Evolutionary conservation across 2,797 vertebrate species (phyloP), one percentile per base, ranked within the genome.

Genomic region (Cossypha niveicapilla): DNA sequence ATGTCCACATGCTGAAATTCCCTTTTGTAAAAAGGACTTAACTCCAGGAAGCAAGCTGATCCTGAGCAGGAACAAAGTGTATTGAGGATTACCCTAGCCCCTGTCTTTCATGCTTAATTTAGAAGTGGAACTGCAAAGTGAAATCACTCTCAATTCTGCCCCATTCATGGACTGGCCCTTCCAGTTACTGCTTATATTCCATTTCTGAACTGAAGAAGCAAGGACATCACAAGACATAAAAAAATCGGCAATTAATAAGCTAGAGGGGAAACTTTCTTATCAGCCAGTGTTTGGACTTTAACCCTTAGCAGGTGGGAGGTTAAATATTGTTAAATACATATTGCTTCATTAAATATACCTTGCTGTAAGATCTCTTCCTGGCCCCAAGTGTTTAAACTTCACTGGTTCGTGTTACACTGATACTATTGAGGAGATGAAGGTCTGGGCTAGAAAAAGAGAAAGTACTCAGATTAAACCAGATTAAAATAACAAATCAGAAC

Each of bases 391-490:
- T 63, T 88, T 50, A 39, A 83, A 88, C 71, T 90, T 90, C 56
- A 62, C 18, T 63, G 28, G 28, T 84, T 93, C 42, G 34, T 30
- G 24, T 79, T 82, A 51, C 34, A 67, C 61, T 17, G 32, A 54
- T 44, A 70, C 37, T 63, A 48, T 21, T 39, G 34, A 85, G 51
- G 74, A 84, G 86, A 44, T 53, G n/a, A 56, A 62, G 8, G n/a
- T 53, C 63, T 76, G 60, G 66, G 58, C 41, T 81, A 82, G 84
- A 92, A 91, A 92, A 84, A 28, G 9, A 86, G 74, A 88, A 93
- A 79, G 42, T 66, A 58, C 27, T 54, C 11, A 1, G 56, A 35
- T 35, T 51, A 66, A 82, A 50, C 65, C 22, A 30, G 28, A 60
- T 79, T 76, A 89, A 79, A 92, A 66, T 50, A 67, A 34, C 24